Evolutionary conservation across 2,888 invertebrate species (phyloP), one percentile per base, ranked within the genome.

Genomic region (Cheilosia urbana): DNA sequence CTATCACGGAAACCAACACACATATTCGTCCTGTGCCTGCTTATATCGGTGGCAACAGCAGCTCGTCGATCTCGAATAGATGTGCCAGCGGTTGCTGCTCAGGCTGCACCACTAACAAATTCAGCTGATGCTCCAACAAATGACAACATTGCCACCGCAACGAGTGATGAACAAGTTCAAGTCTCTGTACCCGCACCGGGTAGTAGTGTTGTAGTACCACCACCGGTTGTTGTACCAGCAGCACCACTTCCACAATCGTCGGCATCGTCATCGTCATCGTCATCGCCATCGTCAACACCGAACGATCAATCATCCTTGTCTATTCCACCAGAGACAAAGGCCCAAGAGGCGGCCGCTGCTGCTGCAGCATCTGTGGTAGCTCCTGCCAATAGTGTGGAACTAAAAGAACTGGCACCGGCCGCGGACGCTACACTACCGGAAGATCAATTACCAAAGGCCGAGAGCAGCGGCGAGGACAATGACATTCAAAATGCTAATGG

Each of bases 31-130:
- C 79, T 89, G 65, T 87, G 88, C 78, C 72, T 88, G 58, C 57
- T 88, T 69, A 82, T 84, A 75, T 88, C 87, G 19, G 69, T 87
- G 82, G 88, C 88, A 83, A 87, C 89, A 66, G 90, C 89, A 71
- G 90, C 90, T 63, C 89, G 91, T 85, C 89, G 91, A 88, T 91
- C 91, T 78, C 89, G 91, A 85, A 89, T 91, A 87, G 91, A 91
- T 89, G 66, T 89, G 60, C 88, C 89, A 45, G 76, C 88, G 72
- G 80, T 71, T 58, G 82, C 89, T 7, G 75, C 76, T 62, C 72
- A 51, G 47, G 55, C 78, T 21, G 78, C 80, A 4, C 69, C 84
- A n/a, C 88, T 88, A 75, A 66, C 85, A 85, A 89, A 88, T 88
- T 87, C 89, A 75, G 89, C 87, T 47, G 89, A 89, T 85, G 88